phyloP scores from a whole-genome alignment of 1,140 invertebrate species.

The Drosophila subpulchrella region DNA sequence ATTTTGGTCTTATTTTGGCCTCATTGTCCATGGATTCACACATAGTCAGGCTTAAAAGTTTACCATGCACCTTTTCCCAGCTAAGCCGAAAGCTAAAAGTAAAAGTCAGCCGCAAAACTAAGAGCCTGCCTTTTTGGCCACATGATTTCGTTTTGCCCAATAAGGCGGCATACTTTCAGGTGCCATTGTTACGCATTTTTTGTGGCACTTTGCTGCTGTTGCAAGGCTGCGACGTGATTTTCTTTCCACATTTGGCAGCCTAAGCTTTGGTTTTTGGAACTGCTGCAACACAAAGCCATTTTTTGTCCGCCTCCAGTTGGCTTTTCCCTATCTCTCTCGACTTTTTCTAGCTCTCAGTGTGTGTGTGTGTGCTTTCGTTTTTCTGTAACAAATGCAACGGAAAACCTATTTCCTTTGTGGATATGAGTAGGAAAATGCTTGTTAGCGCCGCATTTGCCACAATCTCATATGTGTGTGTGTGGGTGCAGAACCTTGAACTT shows the following conservation, averaged over 20 bases:
- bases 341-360: not conserved
- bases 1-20: not conserved
- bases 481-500: slow-evolving; percentile 64
- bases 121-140: slow-evolving; percentile 9
- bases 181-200: slow-evolving; percentile 57
- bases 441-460: slow-evolving; percentile 63
- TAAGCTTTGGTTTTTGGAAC: slow-evolving; percentile 26
- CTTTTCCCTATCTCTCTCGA: slow-evolving; percentile 12
- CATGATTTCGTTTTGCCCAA: slow-evolving; percentile 5
- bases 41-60: slow-evolving; percentile 53
- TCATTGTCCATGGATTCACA: slow-evolving; percentile 20
- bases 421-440: slow-evolving; percentile 78
- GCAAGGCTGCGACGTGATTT: slow-evolving; percentile 48
- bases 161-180: slow-evolving; percentile 30
- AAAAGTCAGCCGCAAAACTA: slow-evolving; percentile 45
- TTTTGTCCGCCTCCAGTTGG: slow-evolving; percentile 20
- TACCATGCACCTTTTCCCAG: slow-evolving; percentile 31
- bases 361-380: slow-evolving; percentile 16
- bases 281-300: slow-evolving; percentile 32
- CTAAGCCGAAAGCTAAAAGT: slow-evolving; percentile 33
- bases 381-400: slow-evolving; percentile 68
- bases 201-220: slow-evolving; percentile 13
- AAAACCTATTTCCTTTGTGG: slow-evolving; percentile 73
- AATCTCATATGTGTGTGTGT: slow-evolving; percentile 8
- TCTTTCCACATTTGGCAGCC: slow-evolving; percentile 29